Conservation (phyloP, 2,888 invertebrate genomes). For the Acholoe squamosa region DNA sequence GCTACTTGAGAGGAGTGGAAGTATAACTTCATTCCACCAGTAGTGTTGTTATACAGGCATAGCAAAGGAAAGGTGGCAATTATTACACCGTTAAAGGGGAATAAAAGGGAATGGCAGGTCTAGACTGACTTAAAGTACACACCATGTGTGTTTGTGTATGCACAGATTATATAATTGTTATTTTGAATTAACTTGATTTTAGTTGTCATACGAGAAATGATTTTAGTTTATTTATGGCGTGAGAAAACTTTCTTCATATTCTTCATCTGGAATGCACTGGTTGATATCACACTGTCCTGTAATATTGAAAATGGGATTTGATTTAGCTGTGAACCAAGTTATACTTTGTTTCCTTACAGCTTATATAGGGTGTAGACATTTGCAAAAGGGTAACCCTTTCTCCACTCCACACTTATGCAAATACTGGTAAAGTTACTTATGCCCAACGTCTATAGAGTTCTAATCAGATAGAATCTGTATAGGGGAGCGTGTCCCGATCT, state of each 20-base stretch:
- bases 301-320: neutral
- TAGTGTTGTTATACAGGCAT: neutral
- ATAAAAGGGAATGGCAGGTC: no score
- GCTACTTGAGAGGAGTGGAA: no score
- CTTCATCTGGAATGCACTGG: neutral
- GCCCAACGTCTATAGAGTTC: neutral
- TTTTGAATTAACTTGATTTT: neutral
- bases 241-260: neutral
- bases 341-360: neutral
- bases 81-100: no score
- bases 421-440: neutral
- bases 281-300: neutral
- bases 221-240: neutral
- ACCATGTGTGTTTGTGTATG: neutral
- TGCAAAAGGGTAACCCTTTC: neutral
- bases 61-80: neutral
- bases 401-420: neutral
- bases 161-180: neutral
- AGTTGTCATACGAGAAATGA: neutral
- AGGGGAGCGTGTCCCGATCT: neutral
- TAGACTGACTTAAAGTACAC: neutral
- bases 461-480: neutral
- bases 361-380: no score
- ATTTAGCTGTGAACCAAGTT: neutral
- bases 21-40: neutral